phyloP scores from a whole-genome alignment of 2,113 vertebrate species.

The Mustela nigripes region DNA sequence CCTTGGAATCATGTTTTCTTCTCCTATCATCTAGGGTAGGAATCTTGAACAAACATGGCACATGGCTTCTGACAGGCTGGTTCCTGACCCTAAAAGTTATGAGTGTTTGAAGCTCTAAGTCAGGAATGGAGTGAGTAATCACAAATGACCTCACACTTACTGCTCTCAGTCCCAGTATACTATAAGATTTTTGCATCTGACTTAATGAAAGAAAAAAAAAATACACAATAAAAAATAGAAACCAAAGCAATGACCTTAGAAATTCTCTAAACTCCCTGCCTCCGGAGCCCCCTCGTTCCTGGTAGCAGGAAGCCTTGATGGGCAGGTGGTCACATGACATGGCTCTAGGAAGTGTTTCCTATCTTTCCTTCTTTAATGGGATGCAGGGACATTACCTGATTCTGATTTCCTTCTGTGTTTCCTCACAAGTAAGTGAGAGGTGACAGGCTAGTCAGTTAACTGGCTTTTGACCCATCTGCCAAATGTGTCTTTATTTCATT shows the following conservation, averaged over 20 bases:
- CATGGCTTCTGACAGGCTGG: conserved; percentile 1
- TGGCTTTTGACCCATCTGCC: neutral
- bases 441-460: neutral
- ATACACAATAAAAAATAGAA: neutral
- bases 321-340: neutral
- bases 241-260: neutral
- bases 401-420: neutral
- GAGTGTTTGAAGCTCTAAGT: conserved; percentile 12
- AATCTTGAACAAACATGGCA: neutral
- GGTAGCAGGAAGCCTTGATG: neutral
- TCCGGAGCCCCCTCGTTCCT: neutral
- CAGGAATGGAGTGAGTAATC: neutral
- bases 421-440: neutral
- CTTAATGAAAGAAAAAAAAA: neutral
- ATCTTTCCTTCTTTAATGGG: neutral
- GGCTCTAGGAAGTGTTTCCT: neutral
- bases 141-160: neutral
- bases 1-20: neutral
- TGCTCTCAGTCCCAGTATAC: neutral
- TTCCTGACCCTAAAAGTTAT: neutral
- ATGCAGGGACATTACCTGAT: neutral
- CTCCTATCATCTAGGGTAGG: neutral
- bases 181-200: neutral
- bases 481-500: neutral
- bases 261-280: neutral